Evolutionary conservation across 1,140 invertebrate genomes (phyloP), one percentile per base, ranked within the genome.

Genomic region (Manduca sexta): DNA sequence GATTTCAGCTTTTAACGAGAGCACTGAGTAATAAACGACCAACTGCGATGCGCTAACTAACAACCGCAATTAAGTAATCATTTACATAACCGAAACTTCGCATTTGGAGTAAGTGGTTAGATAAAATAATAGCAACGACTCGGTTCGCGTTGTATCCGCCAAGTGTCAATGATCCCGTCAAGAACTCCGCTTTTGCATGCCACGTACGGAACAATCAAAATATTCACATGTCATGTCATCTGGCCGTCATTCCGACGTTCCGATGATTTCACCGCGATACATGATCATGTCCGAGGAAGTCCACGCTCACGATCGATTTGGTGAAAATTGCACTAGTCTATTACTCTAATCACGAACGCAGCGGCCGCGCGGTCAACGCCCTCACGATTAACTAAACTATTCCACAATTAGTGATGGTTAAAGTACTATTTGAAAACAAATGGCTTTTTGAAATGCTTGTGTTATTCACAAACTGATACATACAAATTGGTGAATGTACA

Each of bases 141-240:
- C 8, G 21, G 21, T 26, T 37, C 38, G 42, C 43, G 29, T 46
- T 16, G 17, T 41, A 46, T 46, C 49, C 44, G 53, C 53, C 47
- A 47, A 56, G 47, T 56, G 53, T 56, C 53, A 56, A 49, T 56
- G 53, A 40, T 46, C 53, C 33, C 53, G 39, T 26, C 21, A 26
- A 26, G 21, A 26, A 26, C 21, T 26, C 4, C 4, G 21, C 21
- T 3, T 26, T 26, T 40, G 38, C 38, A 40, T 18, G 16, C 21
- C 26, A 30, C 21, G 41, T 31, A 31, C 1, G 13, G 33, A 35
- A 12, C 29, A 43, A 29, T 43, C 12, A 3, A 35, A 35, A 35
- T 11, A 35, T 35, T 35, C 33, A 8, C 33, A 12, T 35, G 33
- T 12, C 33, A 35, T 35, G 33, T 14, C n/a, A 35, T 35, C 5